Evolutionary conservation across 2,888 invertebrate genomes (phyloP).

Genomic region (Phytoseiulus persimilis): DNA sequence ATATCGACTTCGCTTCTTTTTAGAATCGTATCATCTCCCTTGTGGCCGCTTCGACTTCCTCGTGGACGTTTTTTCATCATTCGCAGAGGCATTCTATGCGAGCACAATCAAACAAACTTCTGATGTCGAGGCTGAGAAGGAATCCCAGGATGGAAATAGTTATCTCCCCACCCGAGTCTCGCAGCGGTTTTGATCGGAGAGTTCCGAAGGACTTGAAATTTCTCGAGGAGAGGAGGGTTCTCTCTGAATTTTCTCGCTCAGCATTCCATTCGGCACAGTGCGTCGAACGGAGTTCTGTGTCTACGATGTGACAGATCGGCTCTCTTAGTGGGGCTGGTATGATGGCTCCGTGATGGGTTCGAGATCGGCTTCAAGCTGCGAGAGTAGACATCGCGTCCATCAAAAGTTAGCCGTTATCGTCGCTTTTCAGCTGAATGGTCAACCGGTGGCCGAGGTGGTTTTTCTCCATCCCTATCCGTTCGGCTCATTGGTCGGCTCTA

Average conservation of each 20-base stretch:
- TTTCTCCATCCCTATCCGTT: not conserved
- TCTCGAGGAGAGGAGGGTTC: too few relatives aligned
- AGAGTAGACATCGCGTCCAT: not conserved
- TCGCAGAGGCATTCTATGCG: not conserved
- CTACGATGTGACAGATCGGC: not conserved
- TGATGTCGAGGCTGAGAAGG: not conserved
- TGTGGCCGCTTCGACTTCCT: not conserved
- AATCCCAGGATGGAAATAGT: not conserved
- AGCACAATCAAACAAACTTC: not conserved
- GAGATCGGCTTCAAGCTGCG: not conserved
- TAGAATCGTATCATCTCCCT: not conserved
- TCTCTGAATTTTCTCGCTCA: too few relatives aligned
- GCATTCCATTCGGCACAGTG: too few relatives aligned
- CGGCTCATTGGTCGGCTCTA: not conserved
- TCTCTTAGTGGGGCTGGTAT: not conserved
- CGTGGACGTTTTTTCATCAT: not conserved
- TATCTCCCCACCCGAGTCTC: too few relatives aligned
- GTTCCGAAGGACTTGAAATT: too few relatives aligned
- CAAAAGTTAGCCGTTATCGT: not conserved
- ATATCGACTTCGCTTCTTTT: not conserved
- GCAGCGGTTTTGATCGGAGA: too few relatives aligned
- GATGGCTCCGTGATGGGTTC: not conserved
- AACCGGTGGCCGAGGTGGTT: not conserved
- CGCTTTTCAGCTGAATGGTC: not conserved
- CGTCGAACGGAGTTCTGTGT: too few relatives aligned